Conservation (phyloP, 1,140 invertebrate species). For the Ctenoplectra terminalis region DNA sequence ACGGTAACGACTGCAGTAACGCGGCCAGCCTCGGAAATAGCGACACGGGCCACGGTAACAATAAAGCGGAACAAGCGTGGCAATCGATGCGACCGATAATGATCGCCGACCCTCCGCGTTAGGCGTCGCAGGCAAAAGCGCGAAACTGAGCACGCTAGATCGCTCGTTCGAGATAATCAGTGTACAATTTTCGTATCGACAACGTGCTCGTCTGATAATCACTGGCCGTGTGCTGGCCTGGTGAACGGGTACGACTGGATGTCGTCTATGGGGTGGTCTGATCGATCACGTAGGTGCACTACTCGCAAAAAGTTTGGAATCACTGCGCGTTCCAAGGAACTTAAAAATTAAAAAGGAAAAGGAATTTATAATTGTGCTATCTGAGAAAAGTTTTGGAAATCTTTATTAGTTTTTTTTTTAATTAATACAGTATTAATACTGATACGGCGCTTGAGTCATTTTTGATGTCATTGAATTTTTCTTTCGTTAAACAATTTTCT, state of each 20-base stretch:
- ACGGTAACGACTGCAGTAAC: conserved; percentile 34
- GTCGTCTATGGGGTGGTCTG: neutral
- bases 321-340: too few relatives aligned
- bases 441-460: too few relatives aligned
- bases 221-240: neutral
- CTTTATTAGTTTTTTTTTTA: too few relatives aligned
- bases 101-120: conserved; percentile 18
- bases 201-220: conserved; percentile 19
- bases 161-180: conserved; percentile 44
- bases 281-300: neutral
- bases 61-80: conserved; percentile 36
- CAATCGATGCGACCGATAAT: conserved; percentile 32
- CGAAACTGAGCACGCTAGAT: conserved; percentile 20
- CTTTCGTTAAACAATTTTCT: too few relatives aligned
- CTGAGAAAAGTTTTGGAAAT: too few relatives aligned
- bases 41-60: conserved; percentile 1
- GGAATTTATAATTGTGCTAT: too few relatives aligned
- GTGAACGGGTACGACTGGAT: neutral
- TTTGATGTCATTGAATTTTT: too few relatives aligned
- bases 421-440: too few relatives aligned
- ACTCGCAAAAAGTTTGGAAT: too few relatives aligned
- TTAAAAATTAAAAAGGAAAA: too few relatives aligned
- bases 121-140: conserved; percentile 8
- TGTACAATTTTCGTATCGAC: conserved; percentile 36
- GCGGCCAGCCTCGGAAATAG: conserved; percentile 12